phyloP scores from a whole-genome alignment of 2,797 vertebrate genomes.

The Malacoctenus gilli region DNA sequence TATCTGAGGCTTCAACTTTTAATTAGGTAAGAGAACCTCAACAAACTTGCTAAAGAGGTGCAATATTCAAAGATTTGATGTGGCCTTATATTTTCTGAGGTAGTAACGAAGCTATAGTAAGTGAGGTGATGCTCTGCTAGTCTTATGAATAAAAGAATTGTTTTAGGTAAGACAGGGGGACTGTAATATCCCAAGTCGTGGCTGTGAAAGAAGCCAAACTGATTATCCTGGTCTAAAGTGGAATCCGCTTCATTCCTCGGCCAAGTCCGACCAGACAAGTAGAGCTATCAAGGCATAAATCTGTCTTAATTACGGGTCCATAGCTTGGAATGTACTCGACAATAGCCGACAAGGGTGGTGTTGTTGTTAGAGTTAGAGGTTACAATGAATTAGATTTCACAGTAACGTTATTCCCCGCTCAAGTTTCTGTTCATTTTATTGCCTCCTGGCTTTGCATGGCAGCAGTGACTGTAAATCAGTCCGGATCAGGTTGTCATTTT shows the following conservation, averaged over 20 bases:
- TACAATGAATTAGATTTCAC: conserved; percentile 1
- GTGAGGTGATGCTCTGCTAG: no score
- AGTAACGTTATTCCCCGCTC: conserved; percentile 30
- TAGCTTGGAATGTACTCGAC: neutral
- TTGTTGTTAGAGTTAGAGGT: conserved; percentile 16
- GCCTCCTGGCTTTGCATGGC: conserved; percentile 10
- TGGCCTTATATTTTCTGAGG: no score
- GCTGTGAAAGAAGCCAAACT: neutral
- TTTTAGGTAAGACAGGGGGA: no score
- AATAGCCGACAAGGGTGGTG: neutral
- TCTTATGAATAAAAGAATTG: no score
- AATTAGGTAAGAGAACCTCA: no score
- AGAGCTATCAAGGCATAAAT: neutral
- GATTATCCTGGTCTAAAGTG: neutral
- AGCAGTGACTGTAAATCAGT: conserved; percentile 32
- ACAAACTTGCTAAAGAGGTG: no score
- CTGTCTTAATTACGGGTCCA: neutral
- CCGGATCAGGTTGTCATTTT: conserved; percentile 35
- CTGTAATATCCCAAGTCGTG: no score
- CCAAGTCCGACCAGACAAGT: no score
- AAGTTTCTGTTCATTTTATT: conserved; percentile 9
- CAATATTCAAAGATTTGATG: no score
- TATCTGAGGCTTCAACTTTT: no score
- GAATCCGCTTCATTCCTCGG: no score
- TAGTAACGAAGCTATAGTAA: no score